Base-by-base conservation (phyloP, 2,113 vertebrate species). In the Glaucidium brasilianum region DNA sequence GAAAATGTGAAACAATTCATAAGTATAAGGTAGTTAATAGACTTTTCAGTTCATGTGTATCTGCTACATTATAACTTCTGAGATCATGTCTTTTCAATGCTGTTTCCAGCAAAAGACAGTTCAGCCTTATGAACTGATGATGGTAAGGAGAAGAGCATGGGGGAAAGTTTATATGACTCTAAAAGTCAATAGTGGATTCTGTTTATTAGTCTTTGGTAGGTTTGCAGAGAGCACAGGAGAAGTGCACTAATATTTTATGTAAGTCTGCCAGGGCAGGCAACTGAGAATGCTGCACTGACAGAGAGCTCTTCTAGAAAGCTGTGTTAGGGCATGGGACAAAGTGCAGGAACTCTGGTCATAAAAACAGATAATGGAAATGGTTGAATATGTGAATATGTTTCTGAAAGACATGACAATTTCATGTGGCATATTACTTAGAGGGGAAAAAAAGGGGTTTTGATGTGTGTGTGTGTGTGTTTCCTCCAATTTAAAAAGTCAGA, bases 361-460 rank as follows among this genome's bases (percentile, higher is more conserved):
- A 90, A 90, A 71, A 74, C 26, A 67, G 6, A 19, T 26, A 55
- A 71, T 14, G 32, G 22, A 41, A 22, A 43, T 41, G 10, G 6
- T 39, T 41, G 72, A 68, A 60, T 23, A 29, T 26, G 3, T 50
- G 18, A 60, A 73, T 67, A 50, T 15, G 5, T 47, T 92, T 71
- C 32, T 45, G 32, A 79, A 56, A 59, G 25, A 39, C 10, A 41
- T 39, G 2, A n/a, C 37, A 21, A 0, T 58, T 82, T 72, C 29
- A 12, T 67, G 15, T 50, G 39, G 27, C 7, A 11, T 80, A 32
- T 55, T 79, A 63, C 10, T 49, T 50, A 5, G 5, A 27, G 30
- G 4, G 21, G 6, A 3, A 2, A 17, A 10, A n/a, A 53, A 26
- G 6, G 0, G 17, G 22, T 60, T 49, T 32, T 49, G 35, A 27